phyloP scores from a whole-genome alignment of 2,888 invertebrate species.

The Eupithecia insigniata region DNA sequence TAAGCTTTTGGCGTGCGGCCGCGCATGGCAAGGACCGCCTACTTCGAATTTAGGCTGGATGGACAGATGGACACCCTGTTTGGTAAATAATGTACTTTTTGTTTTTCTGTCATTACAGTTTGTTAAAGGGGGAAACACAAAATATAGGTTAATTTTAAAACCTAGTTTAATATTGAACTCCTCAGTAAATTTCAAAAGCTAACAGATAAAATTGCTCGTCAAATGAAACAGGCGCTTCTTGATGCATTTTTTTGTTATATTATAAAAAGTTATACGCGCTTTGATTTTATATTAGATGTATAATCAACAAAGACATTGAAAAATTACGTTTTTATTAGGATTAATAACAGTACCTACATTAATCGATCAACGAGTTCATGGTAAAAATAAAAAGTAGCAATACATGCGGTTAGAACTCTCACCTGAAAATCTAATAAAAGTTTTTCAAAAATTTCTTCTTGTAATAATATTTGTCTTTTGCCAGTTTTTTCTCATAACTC shows the following conservation, averaged over 20 bases:
- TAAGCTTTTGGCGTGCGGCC: constrained; percentile 22
- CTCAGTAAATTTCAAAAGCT: background rate
- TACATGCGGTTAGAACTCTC: background rate
- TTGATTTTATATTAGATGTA: background rate
- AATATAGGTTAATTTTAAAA: background rate
- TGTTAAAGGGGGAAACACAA: background rate
- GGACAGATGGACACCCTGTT: background rate
- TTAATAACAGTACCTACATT: background rate
- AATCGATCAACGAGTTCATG: background rate
- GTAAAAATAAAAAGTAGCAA: background rate
- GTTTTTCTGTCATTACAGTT: background rate
- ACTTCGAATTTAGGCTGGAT: constrained; percentile 3
- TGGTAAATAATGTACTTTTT: background rate
- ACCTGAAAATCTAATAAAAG: constrained; percentile 44
- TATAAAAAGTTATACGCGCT: background rate
- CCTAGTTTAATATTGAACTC: background rate
- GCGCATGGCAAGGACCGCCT: constrained; percentile 36
- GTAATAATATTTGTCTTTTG: constrained; percentile 57
- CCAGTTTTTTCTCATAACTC: constrained; percentile 56
- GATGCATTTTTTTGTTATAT: no score
- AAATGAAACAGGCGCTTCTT: background rate
- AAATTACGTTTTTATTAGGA: background rate
- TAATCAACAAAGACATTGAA: background rate
- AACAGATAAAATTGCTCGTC: constrained; percentile 1
- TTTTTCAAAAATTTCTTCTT: constrained; percentile 66